phyloP scores from a whole-genome alignment of 2,888 invertebrate genomes.

The Plebejus argus region DNA sequence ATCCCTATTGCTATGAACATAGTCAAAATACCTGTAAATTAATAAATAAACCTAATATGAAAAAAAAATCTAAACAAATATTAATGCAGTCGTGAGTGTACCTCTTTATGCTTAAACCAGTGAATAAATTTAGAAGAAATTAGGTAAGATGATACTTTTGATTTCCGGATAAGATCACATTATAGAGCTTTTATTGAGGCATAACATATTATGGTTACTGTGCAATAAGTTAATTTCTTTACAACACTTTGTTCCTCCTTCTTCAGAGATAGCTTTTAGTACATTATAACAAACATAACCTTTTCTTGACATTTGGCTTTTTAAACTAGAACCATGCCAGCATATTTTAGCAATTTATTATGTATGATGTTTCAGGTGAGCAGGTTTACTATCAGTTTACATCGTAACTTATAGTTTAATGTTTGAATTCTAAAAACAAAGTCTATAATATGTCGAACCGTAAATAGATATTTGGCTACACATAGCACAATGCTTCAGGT shows the following conservation, averaged over 20 bases:
- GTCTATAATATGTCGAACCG: neutral
- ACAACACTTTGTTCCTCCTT: neutral
- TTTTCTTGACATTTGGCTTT: neutral
- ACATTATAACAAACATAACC: neutral
- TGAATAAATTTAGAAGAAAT: too few species aligned
- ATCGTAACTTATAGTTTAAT: neutral
- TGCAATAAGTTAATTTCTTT: neutral
- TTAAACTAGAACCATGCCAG: neutral
- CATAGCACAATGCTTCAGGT: slow-evolving; percentile 39
- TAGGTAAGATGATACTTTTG: too few species aligned
- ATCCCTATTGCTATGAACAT: too few species aligned
- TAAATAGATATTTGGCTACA: slow-evolving; percentile 33
- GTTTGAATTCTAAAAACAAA: slow-evolving; percentile 4
- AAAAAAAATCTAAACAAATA: too few species aligned
- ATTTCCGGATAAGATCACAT: too few species aligned
- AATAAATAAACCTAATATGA: too few species aligned
- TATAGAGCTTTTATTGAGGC: too few species aligned
- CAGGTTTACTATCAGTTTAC: neutral
- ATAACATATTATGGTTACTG: too few species aligned
- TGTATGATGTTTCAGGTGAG: neutral
- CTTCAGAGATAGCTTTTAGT: neutral
- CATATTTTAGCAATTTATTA: neutral
- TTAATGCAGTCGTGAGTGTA: too few species aligned
- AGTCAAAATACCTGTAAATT: too few species aligned
- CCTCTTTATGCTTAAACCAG: too few species aligned